Percentiles rank a stretch among this genome's conserved stretches.
Evolutionary conservation across 2,888 invertebrate genomes (phyloP).

Genomic region (Cryptocheilus praepositus): DNA sequence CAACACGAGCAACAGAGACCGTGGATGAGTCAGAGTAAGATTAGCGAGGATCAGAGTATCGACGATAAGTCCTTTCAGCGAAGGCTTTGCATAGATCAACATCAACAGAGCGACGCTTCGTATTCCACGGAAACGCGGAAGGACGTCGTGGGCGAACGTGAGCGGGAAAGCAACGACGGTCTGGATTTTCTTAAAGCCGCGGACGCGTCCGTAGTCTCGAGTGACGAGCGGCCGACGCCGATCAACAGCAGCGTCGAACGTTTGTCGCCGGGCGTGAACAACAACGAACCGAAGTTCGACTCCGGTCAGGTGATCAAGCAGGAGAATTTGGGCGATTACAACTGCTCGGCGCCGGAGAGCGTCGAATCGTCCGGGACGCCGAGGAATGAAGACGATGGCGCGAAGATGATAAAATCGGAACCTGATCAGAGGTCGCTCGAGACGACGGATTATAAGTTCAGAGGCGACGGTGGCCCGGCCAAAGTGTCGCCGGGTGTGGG

Average conservation of each 20-base stretch:
- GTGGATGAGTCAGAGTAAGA: constrained; percentile 36
- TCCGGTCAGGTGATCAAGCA: constrained; percentile 61
- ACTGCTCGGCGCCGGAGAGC: constrained; percentile 50
- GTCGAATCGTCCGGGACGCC: constrained; percentile 40
- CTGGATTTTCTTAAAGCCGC: constrained; percentile 46
- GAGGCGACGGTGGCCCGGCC: constrained; percentile 84
- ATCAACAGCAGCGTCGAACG: constrained; percentile 25
- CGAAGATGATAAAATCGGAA: constrained; percentile 62
- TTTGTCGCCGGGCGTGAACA: constrained; percentile 19
- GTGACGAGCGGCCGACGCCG: no score
- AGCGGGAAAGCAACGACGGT: constrained; percentile 41
- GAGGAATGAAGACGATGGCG: constrained; percentile 43
- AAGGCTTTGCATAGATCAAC: constrained; percentile 49
- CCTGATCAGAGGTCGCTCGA: constrained; percentile 57
- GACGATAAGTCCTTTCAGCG: constrained; percentile 68
- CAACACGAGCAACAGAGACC: constrained; percentile 24
- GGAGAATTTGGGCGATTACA: constrained; percentile 58
- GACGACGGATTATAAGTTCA: constrained; percentile 73
- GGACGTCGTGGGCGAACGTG: constrained; percentile 6
- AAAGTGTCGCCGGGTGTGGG: constrained; percentile 80
- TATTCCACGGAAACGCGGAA: constrained; percentile 23
- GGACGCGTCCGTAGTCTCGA: constrained; percentile 22
- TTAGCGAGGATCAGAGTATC: constrained; percentile 50
- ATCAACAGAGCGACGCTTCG: constrained; percentile 5
- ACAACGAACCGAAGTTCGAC: constrained; percentile 50